A percentile compares a stretch with the other conserved stretches of the same genome.
Conservation (phyloP, 2,113 vertebrate genomes). For the Orcinus orca region DNA sequence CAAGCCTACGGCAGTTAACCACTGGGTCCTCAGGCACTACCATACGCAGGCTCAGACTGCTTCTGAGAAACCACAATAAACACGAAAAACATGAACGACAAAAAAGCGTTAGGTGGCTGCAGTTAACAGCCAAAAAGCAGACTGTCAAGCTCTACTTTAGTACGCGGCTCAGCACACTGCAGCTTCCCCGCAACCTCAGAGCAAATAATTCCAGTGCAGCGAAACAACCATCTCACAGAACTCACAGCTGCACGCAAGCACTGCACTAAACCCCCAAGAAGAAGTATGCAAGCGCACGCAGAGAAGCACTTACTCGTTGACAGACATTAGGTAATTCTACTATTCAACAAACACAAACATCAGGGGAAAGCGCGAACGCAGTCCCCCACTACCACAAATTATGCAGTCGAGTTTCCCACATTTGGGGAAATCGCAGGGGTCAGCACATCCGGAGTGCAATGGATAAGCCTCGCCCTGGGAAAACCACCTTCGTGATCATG, state of each 20-base stretch:
- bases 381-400: conserved; percentile 72
- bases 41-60: too few relatives aligned
- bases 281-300: accelerated
- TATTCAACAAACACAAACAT: accelerated
- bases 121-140: too few relatives aligned
- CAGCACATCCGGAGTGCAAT: conserved; percentile 49
- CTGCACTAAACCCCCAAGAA: accelerated
- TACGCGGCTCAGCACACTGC: accelerated
- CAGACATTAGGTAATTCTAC: accelerated
- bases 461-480: conserved; percentile 36
- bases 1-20: too few relatives aligned
- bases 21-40: too few relatives aligned
- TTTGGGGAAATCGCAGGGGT: conserved; percentile 71
- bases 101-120: too few relatives aligned
- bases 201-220: accelerated
- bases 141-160: accelerated
- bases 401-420: background rate
- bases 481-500: too few relatives aligned
- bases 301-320: accelerated
- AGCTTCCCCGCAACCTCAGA: accelerated
- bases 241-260: accelerated
- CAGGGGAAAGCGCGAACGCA: conserved; percentile 68
- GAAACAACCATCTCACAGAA: accelerated
- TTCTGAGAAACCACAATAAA: too few relatives aligned
- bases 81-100: accelerated